phyloP scores from a whole-genome alignment of 2,888 invertebrate genomes.

The Amphipyra tragopoginis region DNA sequence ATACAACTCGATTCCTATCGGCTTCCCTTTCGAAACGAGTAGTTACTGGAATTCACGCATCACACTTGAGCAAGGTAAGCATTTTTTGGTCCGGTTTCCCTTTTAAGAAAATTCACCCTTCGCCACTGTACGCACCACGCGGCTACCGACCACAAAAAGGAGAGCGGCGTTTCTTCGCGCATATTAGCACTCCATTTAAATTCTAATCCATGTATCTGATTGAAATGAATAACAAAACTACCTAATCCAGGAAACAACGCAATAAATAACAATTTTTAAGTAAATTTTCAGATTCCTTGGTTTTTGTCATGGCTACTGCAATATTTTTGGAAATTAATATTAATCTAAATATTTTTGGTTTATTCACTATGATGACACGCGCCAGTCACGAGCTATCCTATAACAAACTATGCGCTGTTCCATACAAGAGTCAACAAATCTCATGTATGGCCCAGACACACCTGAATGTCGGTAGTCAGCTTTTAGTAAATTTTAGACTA shows the following conservation, averaged over 20 bases:
- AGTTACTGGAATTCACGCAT: too few relatives aligned
- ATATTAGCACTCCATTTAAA: too few relatives aligned
- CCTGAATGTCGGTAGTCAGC: constrained; percentile 48
- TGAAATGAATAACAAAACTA: neutral
- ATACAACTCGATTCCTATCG: too few relatives aligned
- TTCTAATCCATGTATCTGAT: too few relatives aligned
- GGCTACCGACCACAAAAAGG: too few relatives aligned
- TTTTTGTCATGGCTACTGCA: constrained; percentile 21
- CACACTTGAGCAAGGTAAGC: too few relatives aligned
- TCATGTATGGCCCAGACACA: constrained; percentile 23
- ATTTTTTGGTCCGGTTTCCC: too few relatives aligned
- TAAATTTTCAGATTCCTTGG: neutral
- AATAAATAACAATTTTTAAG: too few relatives aligned
- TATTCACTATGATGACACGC: constrained; percentile 36
- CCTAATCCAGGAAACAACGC: neutral
- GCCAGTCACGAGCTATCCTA: constrained; percentile 28
- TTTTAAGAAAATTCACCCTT: too few relatives aligned
- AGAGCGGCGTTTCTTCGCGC: too few relatives aligned
- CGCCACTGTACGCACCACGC: too few relatives aligned
- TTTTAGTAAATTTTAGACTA: constrained; percentile 25
- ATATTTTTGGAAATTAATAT: constrained; percentile 9
- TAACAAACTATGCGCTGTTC: constrained; percentile 37
- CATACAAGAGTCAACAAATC: constrained; percentile 9
- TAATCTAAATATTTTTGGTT: neutral
- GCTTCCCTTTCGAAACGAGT: too few relatives aligned